A percentile compares a stretch with the other conserved stretches of the same genome.
Conservation (phyloP, 2,113 vertebrate species). For the Meriones unguiculatus region DNA sequence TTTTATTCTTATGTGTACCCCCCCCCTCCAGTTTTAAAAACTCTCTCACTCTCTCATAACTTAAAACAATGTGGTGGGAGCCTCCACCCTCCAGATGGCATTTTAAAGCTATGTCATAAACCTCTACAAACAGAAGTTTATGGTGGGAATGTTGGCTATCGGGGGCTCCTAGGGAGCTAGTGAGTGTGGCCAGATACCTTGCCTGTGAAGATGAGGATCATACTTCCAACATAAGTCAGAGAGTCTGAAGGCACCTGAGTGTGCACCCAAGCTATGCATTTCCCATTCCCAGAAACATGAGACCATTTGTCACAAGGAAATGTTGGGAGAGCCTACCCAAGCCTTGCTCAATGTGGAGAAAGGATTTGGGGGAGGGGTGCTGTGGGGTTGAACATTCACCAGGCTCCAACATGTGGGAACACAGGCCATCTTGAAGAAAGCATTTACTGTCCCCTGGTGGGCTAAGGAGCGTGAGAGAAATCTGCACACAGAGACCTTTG, state of each 20-base stretch:
- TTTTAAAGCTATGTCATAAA: constrained; percentile 86
- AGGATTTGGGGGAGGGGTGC: neutral
- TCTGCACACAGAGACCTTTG: constrained; percentile 54
- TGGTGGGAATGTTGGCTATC: constrained; percentile 83
- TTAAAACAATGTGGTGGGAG: constrained; percentile 85
- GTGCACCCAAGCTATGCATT: constrained; percentile 60
- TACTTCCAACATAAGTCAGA: constrained; percentile 82
- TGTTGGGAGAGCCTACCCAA: constrained; percentile 42
- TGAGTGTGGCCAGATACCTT: constrained; percentile 65
- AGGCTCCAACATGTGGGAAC: constrained; percentile 68
- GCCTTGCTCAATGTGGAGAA: neutral
- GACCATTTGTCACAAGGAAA: constrained; percentile 66
- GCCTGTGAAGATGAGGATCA: constrained; percentile 77
- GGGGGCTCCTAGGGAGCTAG: constrained; percentile 66
- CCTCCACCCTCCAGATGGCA: constrained; percentile 71
- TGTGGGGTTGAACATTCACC: neutral
- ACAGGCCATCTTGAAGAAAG: constrained; percentile 52
- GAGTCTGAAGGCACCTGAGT: constrained; percentile 71
- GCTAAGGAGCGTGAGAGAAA: constrained; percentile 68
- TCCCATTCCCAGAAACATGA: constrained; percentile 77
- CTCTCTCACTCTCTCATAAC: constrained; percentile 74
- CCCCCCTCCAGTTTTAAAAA: constrained; percentile 61
- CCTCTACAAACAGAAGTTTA: constrained; percentile 84
- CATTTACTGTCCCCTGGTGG: constrained; percentile 66
- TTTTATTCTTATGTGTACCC: constrained; percentile 73